Evolutionary conservation across 1,140 invertebrate species (phyloP), one percentile per base, ranked within the genome.

Genomic region (Euwallacea fornicatus): DNA sequence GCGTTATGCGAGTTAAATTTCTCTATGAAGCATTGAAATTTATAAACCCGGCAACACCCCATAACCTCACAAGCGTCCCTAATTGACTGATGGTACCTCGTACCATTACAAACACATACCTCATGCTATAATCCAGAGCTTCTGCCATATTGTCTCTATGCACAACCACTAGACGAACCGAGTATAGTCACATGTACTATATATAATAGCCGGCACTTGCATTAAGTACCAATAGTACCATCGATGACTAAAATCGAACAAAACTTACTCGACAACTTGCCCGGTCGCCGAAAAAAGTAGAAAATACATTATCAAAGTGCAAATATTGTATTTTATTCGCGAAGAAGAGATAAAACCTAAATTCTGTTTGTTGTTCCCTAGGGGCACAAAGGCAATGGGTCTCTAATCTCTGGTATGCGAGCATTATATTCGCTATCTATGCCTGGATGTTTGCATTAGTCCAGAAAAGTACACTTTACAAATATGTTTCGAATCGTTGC

Each of bases 251-350:
- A 50, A 50, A 50, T 50, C 47, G 10, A 11, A 11, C 9, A 50
- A 50, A 11, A 11, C 10, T 50, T 50, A 13, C 47, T 50, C 2
- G n/a, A 55, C 9, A 15, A 15, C 7, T n/a, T 15, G 13, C 21
- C 8, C 21, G 53, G 13, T 50, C 13, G 46, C 9, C 46, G 46
- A 50, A 63, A 71, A 43, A 64, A 72, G 66, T 61, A 70, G 73
- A 72, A 70, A 72, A 56, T 75, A 65, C 70, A 69, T 75, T 75
- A 75, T 75, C 73, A 75, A 69, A 72, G 56, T 62, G 67, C 61
- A 75, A 75, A 75, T 50, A 75, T 71, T 62, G 7, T 55, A 73
- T 47, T 53, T 53, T 68, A 71, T 69, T 71, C 66, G 66, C 60
- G 50, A 60, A 70, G 66, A 67, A 55, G 59, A 62, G 68, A 70